Evolutionary conservation across 1,140 invertebrate species (phyloP), one percentile per base, ranked within the genome.

Genomic region (Aporrectodea caliginosa): DNA sequence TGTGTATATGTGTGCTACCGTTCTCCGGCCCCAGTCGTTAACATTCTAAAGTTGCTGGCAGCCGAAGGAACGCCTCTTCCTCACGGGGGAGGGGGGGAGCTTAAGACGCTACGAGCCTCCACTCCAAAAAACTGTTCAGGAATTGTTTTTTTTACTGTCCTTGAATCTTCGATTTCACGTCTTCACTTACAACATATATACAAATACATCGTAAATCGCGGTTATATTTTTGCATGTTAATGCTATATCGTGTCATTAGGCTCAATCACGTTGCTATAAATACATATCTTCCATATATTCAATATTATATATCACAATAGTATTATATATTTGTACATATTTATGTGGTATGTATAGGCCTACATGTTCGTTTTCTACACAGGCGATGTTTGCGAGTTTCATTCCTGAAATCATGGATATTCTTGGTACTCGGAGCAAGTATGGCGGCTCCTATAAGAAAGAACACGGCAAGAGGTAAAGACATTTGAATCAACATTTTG

Each of bases 381-480:
- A 88, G 87, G 87, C 86, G 80, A 84, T 98, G 93, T 98, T 98
- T 94, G 96, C 97, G 91, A 97, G 95, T 93, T 98, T 95, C 94
- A 97, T 98, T 91, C 97, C 97, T 90, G 96, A 98, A 93, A 98
- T 98, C 91, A 96, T 97, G 92, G 96, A 98, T 92, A 95, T 98
- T 92, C 95, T 98, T 92, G 96, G 96, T 90, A 95, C 94, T 92
- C 94, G 96, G 92, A 95, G 96, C 91, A 98, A 98, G 93, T 98
- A 98, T 92, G 95, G 96, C 91, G 97, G 97, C 90, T 96, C 95
- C 89, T 94, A 97, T 92, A 98, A 98, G 93, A 98, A 98, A 92
- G 96, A 99, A 92, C 93, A 96, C 91, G 96, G 96, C 92, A 93
- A 96, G 94, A 97, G 95, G 96, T 97, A 81, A 58, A 31, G 6